Base-by-base conservation (phyloP, 2,888 invertebrate species). In the Venusia cambrica region DNA sequence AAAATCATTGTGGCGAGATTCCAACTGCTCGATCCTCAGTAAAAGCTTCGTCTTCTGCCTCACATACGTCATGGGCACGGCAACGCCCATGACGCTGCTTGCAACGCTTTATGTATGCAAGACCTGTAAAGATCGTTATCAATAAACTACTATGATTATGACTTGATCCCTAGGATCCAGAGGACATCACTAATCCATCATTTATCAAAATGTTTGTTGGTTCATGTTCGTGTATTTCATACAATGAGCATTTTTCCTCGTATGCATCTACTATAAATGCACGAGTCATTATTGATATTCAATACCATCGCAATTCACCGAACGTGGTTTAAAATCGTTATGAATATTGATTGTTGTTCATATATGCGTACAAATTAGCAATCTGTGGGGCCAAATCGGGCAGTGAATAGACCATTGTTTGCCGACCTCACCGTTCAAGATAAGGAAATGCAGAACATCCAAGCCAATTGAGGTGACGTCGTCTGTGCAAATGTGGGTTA, bases 221-320 rank as follows among this genome's bases (percentile, higher is more conserved):
- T n/a, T n/a, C n/a, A n/a, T n/a, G n/a, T n/a, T n/a, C n/a, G n/a
- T n/a, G n/a, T n/a, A n/a, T n/a, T n/a, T n/a, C n/a, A n/a, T n/a
- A 74, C 71, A 72, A 74, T 71, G 58, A 62, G 57, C 63, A 56
- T 63, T 70, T 73, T 69, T 69, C 67, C 64, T 62, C 51, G 54
- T 62, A 62, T 49, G 45, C 35, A 38, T 39, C 48, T 61, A 54
- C 58, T 73, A 70, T 63, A 64, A 73, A 73, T 74, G 72, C 73
- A 78, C 65, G 64, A 66, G 62, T 53, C 56, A 62, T 64, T 69
- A 66, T 41, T 33, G 35, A 48, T 63, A 70, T 73, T 69, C 64
- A 70, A 71, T 73, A 43, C 30, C 40, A 43, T 33, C 77, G 74
- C 76, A 75, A 70, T 69, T 66, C 65, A 52, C 63, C 59, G 69